Percentiles rank a stretch among this genome's conserved stretches.
These are phyloP conservation scores for Drosophila phalerata DNA, from an alignment of 2,888 invertebrate genomes.

Conservation along the genomic window DNA sequence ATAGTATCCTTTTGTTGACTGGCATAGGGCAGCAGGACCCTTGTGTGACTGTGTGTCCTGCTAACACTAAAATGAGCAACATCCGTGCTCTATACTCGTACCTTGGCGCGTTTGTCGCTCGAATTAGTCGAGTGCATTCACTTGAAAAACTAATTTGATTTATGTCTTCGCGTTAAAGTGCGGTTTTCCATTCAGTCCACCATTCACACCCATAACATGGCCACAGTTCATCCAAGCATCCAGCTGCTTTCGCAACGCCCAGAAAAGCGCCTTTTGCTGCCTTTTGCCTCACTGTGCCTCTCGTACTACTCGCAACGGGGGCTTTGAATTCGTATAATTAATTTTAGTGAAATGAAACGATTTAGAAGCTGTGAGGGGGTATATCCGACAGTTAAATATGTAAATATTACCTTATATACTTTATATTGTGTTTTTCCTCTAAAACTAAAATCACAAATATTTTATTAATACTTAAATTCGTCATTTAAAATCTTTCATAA, in stretches of 20 bases:
- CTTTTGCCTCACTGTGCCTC: slow-evolving; percentile 2
- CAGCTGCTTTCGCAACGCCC: slow-evolving; percentile 68
- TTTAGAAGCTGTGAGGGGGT: background rate
- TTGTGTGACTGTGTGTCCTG: slow-evolving; percentile 29
- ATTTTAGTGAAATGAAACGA: slow-evolving; percentile 17
- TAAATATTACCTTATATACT: background rate
- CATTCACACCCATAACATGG: slow-evolving; percentile 66
- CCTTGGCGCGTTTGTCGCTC: slow-evolving; percentile 56
- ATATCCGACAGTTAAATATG: background rate
- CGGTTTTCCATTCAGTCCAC: slow-evolving; percentile 57
- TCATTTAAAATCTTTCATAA: too few species aligned
- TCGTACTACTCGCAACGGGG: background rate
- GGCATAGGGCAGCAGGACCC: slow-evolving; percentile 21
- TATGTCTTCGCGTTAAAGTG: slow-evolving; percentile 76
- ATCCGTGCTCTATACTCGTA: slow-evolving; percentile 39
- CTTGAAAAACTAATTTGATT: slow-evolving; percentile 83
- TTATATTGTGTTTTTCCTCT: too few species aligned
- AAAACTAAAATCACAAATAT: too few species aligned
- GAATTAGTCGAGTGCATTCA: slow-evolving; percentile 81
- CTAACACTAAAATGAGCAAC: slow-evolving; percentile 66
- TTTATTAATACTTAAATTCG: too few species aligned
- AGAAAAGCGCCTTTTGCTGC: slow-evolving; percentile 55
- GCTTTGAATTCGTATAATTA: slow-evolving; percentile 42
- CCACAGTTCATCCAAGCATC: slow-evolving; percentile 36
- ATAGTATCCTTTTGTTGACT: slow-evolving; percentile 53